phyloP scores from a whole-genome alignment of 1,140 invertebrate species.

The Brachionus sp. region DNA sequence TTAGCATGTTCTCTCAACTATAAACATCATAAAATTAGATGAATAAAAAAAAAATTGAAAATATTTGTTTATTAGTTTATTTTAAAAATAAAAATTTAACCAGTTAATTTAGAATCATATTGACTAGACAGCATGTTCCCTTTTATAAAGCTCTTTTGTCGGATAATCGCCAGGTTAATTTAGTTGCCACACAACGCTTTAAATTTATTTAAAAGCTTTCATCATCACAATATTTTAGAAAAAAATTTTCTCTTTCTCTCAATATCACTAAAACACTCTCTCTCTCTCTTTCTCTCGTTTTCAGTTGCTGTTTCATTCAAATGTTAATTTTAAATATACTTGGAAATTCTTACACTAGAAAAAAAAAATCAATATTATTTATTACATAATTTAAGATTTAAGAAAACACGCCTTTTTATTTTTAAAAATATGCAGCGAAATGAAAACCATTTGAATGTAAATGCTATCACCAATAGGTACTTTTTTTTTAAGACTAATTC shows the following conservation, averaged over 20 bases:
- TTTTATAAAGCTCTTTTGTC: neutral
- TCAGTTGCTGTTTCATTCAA: neutral
- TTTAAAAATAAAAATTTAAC: neutral
- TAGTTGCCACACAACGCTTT: neutral
- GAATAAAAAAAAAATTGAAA: no score
- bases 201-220: neutral
- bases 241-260: neutral
- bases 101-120: neutral
- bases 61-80: no score
- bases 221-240: neutral
- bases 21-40: no score
- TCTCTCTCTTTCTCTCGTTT: neutral
- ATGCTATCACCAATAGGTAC: slow-evolving; percentile 8
- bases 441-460: neutral
- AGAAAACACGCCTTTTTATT: neutral
- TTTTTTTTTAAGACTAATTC: neutral
- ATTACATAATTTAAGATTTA: neutral
- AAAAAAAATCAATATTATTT: neutral
- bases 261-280: no score
- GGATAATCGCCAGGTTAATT: neutral
- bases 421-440: slow-evolving; percentile 6
- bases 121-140: neutral
- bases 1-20: no score
- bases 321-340: neutral
- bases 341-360: neutral